These are phyloP conservation scores for Carassius gibelio DNA, from an alignment of 2,113 vertebrate genomes.

Conservation along the genomic window DNA sequence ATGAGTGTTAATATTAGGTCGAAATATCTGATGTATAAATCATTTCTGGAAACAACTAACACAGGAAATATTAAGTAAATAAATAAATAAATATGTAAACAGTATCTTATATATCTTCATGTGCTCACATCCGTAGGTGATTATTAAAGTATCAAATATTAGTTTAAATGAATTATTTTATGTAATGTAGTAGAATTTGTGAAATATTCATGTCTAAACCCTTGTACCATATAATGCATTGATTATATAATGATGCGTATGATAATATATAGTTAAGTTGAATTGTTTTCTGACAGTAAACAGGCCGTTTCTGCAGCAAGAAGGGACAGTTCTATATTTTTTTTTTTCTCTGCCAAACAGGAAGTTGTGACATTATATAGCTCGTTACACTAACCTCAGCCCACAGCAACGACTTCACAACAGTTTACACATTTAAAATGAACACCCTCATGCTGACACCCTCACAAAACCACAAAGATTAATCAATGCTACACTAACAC, in stretches of 20 bases:
- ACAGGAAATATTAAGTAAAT: no score
- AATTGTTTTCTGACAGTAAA: neutral
- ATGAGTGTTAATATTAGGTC: neutral
- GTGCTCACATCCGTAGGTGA: no score
- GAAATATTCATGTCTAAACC: neutral
- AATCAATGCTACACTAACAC: neutral
- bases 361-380: constrained; percentile 49
- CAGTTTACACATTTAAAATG: neutral
- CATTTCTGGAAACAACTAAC: no score
- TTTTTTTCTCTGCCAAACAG: constrained; percentile 42
- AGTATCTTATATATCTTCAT: no score
- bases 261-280: neutral
- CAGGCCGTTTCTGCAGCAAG: neutral
- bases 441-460: constrained; percentile 15
- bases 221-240: neutral
- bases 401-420: constrained; percentile 43
- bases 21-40: no score
- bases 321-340: neutral
- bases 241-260: neutral
- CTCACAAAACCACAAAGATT: constrained; percentile 3
- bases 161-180: no score
- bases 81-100: no score
- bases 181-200: neutral
- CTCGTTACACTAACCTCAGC: constrained; percentile 51
- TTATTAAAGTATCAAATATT: neutral